Percentiles rank a stretch among this genome's conserved stretches.
Conservation (phyloP, 2,797 vertebrate genomes). For the Lithobates sylvaticus region DNA sequence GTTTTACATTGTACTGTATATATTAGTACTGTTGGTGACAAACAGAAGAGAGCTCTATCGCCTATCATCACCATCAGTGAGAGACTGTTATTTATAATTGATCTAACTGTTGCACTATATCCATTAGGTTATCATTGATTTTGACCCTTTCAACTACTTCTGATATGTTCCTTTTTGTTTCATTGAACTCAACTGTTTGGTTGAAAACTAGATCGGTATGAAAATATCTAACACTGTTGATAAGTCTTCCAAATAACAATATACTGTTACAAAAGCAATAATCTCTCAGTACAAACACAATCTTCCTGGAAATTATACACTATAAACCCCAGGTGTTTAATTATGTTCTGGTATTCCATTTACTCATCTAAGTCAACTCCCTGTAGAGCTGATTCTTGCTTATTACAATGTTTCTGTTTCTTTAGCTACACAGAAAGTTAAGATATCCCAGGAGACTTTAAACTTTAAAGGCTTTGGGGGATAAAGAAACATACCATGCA, state of each 20-base stretch:
- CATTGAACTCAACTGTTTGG: neutral
- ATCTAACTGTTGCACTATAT: no score
- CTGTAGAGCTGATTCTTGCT: slow-evolving; percentile 23
- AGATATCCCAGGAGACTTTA: neutral
- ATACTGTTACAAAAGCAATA: neutral
- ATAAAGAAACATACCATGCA: neutral
- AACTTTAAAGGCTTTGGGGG: neutral
- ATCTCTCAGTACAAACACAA: neutral
- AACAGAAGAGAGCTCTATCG: no score
- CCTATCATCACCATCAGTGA: no score
- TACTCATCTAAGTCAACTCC: slow-evolving; percentile 14
- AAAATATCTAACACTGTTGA: neutral
- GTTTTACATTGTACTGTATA: no score
- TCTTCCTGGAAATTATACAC: slow-evolving; percentile 17
- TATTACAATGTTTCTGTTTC: slow-evolving; percentile 6
- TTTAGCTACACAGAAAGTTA: neutral
- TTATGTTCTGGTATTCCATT: slow-evolving; percentile 15
- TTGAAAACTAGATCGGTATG: neutral
- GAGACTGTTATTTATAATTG: no score
- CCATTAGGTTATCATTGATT: no score
- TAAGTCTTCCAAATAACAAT: neutral
- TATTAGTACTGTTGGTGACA: no score
- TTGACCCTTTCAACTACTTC: no score
- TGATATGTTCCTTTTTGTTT: no score
- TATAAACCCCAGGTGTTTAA: slow-evolving; percentile 39